Evolutionary conservation across 2,113 vertebrate genomes (phyloP).

Genomic region (Ictalurus punctatus): DNA sequence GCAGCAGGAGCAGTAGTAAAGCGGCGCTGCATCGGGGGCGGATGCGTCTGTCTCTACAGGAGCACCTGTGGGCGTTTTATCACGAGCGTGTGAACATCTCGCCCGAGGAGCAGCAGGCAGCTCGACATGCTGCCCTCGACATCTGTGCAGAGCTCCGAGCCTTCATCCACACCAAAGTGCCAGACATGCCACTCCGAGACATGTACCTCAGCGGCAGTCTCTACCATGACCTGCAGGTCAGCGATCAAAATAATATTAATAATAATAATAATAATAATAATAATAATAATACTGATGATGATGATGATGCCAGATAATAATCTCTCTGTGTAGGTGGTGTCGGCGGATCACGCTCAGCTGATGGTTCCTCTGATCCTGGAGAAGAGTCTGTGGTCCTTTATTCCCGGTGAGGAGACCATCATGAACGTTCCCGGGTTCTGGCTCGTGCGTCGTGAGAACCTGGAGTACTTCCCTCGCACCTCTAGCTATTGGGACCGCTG

Average conservation of each 20-base stretch:
- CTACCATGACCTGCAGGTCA: conserved; percentile 94
- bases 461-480: conserved; percentile 94
- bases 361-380: conserved; percentile 93
- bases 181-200: conserved; percentile 95
- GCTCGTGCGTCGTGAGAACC: conserved; percentile 91
- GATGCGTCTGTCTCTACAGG: conserved; percentile 91
- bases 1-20: conserved; percentile 62
- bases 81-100: conserved; percentile 83
- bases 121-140: conserved; percentile 90
- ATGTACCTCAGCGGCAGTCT: conserved; percentile 98
- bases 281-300: neutral
- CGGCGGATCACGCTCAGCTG: conserved; percentile 94
- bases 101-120: conserved; percentile 82
- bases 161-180: conserved; percentile 90
- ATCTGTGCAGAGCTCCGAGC: conserved; percentile 91
- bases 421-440: conserved; percentile 96
- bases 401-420: conserved; percentile 96
- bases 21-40: conserved; percentile 85
- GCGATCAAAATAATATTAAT: too few species aligned
- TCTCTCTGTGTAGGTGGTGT: conserved; percentile 80
- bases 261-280: neutral
- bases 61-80: conserved; percentile 88
- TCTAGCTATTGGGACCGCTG: conserved; percentile 99
- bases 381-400: conserved; percentile 92
- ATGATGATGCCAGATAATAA: too few species aligned